Base-by-base conservation (phyloP, 2,113 vertebrate species). In the Calypte anna region DNA sequence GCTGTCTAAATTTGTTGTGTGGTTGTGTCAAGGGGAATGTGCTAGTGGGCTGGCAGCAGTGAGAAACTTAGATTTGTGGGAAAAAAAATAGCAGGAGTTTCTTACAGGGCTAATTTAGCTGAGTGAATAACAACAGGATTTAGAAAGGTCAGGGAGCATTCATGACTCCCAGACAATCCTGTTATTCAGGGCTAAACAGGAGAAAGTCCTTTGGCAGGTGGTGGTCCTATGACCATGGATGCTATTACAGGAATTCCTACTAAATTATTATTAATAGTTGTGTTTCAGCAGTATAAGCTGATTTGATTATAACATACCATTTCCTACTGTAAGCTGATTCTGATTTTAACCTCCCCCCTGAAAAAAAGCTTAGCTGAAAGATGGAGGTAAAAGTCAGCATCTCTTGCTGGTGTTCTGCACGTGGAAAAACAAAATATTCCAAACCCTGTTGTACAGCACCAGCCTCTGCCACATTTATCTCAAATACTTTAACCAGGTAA, bases 21-120 rank as follows among this genome's bases (percentile, higher is more conserved):
- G 86, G 96, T 93, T 97, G 96, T 95, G 81, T 90, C 82, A 74
- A 97, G 92, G 91, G 93, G 68, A 95, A 92, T 51, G 84, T 78
- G 93, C 83, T 46, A 82, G 93, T 92, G 92, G 95, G 89, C 91
- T 96, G 97, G 93, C 86, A 79, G 91, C 93, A 93, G 51, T 15
- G 58, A 97, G 93, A 91, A 97, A 96, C 14, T 1, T 82, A 91
- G 90, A 90, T 94, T 84, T 16, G n/a, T 88, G 62, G 74, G 50
- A 86, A 96, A 40, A 40, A 96, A 86, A 91, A 91, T 59, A 94
- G 67, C 90, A 94, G 64, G 81, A 85, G 70, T 46, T 33, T 96
- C 94, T 98, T 96, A 98, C 90, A 97, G 90, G 73, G 97, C 97
- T 98, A 97, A 98, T 98, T 98, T 97, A 97, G 96, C 93, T 97